These are phyloP conservation scores for Saturnia japonica DNA, from an alignment of 2,888 invertebrate genomes.

Conservation along the genomic window DNA sequence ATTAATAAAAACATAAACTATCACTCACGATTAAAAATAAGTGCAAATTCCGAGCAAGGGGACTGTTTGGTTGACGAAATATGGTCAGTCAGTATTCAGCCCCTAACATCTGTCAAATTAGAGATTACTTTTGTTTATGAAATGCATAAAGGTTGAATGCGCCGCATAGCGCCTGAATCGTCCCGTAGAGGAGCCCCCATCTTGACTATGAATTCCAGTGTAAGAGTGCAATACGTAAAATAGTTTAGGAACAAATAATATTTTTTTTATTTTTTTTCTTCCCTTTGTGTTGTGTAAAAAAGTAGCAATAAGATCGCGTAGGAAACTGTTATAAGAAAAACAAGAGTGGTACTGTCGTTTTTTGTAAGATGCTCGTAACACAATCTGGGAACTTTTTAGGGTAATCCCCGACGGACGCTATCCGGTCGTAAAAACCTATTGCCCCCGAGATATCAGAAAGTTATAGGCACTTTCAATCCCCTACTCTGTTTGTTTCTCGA, in stretches of 20 bases:
- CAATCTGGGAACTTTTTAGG: conserved; percentile 19
- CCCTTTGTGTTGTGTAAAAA: neutral
- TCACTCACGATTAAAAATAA: no score
- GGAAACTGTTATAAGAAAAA: neutral
- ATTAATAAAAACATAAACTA: no score
- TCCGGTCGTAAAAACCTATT: conserved; percentile 20
- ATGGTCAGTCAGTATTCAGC: no score
- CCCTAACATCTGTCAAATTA: no score
- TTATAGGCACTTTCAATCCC: conserved; percentile 7
- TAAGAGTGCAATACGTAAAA: neutral
- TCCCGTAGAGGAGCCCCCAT: no score
- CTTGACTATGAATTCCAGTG: neutral
- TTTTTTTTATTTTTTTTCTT: neutral
- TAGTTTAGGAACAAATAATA: neutral
- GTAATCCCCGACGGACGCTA: conserved; percentile 17
- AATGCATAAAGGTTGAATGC: no score
- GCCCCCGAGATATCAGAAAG: conserved; percentile 17
- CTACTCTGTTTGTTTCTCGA: conserved; percentile 14
- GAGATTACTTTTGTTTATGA: no score
- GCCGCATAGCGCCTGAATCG: no score
- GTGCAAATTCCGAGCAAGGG: no score
- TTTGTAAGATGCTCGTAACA: conserved; percentile 16
- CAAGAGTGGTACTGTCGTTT: conserved; percentile 4
- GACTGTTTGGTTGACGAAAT: no score
- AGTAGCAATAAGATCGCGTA: neutral